These are phyloP conservation scores for Erebia aethiops DNA, from an alignment of 2,888 invertebrate genomes.

Conservation along the genomic window DNA sequence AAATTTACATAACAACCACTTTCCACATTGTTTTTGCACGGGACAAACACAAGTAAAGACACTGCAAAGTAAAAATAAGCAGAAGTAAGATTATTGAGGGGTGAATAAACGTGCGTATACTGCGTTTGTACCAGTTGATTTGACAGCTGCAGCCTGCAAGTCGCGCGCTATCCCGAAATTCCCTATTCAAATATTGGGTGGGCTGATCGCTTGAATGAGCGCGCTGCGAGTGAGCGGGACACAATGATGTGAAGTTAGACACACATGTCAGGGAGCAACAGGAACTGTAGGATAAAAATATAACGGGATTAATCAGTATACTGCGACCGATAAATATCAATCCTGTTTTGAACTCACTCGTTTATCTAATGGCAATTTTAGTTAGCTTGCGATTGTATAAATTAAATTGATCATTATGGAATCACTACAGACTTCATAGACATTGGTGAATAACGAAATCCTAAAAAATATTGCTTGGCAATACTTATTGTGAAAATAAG, in stretches of 20 bases:
- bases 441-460: conserved; percentile 34
- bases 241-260: conserved; percentile 61
- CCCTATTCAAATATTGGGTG: conserved; percentile 73
- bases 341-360: neutral
- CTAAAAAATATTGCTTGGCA: conserved; percentile 1
- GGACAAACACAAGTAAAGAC: conserved; percentile 82
- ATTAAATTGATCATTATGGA: conserved; percentile 21
- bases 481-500: conserved; percentile 45
- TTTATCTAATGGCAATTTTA: neutral
- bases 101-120: conserved; percentile 41
- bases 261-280: conserved; percentile 59
- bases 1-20: conserved; percentile 82
- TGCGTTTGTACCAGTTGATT: conserved; percentile 68
- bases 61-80: conserved; percentile 66
- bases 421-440: conserved; percentile 48
- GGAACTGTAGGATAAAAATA: conserved; percentile 76
- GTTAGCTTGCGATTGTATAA: neutral
- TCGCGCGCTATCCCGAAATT: conserved; percentile 73
- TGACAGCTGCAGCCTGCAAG: conserved; percentile 82
- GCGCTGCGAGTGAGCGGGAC: conserved; percentile 56
- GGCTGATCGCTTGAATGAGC: conserved; percentile 69
- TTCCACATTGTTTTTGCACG: conserved; percentile 83
- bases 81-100: conserved; percentile 38
- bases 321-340: conserved; percentile 51
- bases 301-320: conserved; percentile 72